Evolutionary conservation across 1,140 invertebrate genomes (phyloP), one percentile per base, ranked within the genome.

Genomic region (Aphaenogaster rudis): DNA sequence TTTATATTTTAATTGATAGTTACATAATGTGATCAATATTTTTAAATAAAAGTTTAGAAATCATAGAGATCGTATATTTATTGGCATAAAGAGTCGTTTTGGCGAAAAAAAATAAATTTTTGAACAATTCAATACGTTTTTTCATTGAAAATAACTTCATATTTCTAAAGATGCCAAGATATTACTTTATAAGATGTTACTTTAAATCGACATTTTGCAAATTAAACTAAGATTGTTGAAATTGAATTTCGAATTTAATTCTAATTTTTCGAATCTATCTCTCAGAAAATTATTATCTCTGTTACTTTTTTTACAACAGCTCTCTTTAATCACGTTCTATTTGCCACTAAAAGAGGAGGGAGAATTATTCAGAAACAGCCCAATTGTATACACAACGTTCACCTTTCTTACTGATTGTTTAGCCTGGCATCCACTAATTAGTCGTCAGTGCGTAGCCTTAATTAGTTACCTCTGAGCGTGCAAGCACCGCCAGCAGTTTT

Each of bases 391-490:
- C 69, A 80, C 71, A 79, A 88, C 66, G 57, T 86, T 81, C 72
- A 88, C 87, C 39, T 81, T 90, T 89, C 77, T 89, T 89, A 82
- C 82, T 84, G 87, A 48, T 88, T 86, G 87, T 87, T 91, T 89
- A 88, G 90, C 86, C 88, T 91, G 85, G 90, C 91, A 92, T 92
- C 88, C 86, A 93, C 84, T 91, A 92, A 92, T 93, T 92, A 92
- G 91, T 92, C 87, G 78, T 91, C 92, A 90, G 88, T 93, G 92
- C 91, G 93, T 89, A 93, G 92, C 92, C 89, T 94, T 94, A 94
- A 94, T 94, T 94, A 94, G 94, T 94, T 94, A 94, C 93, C 93
- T 91, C 93, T 93, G 92, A 94, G 93, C 93, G 94, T 94, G 94
- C 93, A 93, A 94, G 92, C 91, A 93, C 91, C 92, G 92, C 88